A percentile compares a stretch with the other conserved stretches of the same genome.
Conservation (phyloP, 2,888 invertebrate genomes). For the Leptinotarsa tumamoca region DNA sequence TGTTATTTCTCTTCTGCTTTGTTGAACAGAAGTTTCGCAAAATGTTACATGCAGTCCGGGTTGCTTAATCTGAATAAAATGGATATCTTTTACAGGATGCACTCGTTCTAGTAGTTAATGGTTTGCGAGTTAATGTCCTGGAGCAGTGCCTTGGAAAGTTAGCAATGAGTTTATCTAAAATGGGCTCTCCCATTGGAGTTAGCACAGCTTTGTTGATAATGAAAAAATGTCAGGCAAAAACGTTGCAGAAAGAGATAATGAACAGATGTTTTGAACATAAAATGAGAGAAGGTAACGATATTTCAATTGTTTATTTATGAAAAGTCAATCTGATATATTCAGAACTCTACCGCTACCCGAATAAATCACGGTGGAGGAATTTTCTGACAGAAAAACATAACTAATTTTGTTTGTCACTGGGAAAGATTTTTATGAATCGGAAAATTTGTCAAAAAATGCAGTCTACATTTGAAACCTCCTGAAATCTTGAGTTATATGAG, state of each 20-base stretch:
- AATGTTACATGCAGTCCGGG: too few relatives aligned
- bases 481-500: too few relatives aligned
- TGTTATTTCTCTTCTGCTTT: too few relatives aligned
- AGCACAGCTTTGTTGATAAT: slow-evolving; percentile 69
- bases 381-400: too few relatives aligned
- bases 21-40: too few relatives aligned
- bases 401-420: too few relatives aligned
- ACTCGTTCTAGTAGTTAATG: slow-evolving; percentile 55
- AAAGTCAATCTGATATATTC: too few relatives aligned
- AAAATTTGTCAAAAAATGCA: too few relatives aligned
- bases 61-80: neutral
- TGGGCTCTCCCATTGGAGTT: slow-evolving; percentile 68
- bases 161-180: slow-evolving; percentile 65
- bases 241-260: slow-evolving; percentile 64
- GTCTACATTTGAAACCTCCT: too few relatives aligned
- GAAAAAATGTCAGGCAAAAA: slow-evolving; percentile 67
- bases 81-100: slow-evolving; percentile 55
- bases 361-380: too few relatives aligned
- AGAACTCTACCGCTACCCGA: too few relatives aligned
- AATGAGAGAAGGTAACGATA: slow-evolving; percentile 51
- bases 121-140: slow-evolving; percentile 59
- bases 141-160: slow-evolving; percentile 64
- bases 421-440: too few relatives aligned
- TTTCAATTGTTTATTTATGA: neutral
- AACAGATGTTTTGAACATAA: slow-evolving; percentile 58